A percentile compares a stretch with the other conserved stretches of the same genome.
Evolutionary conservation across 2,888 invertebrate species (phyloP).

Genomic region (Mesorhabditis spiculigera): DNA sequence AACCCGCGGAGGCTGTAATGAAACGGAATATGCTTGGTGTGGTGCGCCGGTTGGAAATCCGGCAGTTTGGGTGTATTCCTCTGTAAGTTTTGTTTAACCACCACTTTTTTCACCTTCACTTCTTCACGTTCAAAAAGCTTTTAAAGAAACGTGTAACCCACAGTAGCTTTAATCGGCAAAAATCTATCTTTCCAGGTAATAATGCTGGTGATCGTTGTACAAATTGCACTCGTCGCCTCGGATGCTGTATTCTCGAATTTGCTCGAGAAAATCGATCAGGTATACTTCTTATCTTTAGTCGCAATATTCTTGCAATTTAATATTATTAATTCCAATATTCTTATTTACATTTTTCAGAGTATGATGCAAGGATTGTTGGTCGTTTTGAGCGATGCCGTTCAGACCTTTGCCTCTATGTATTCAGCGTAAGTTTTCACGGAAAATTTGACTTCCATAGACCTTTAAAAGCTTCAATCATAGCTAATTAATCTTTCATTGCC

Average conservation of each 20-base stretch:
- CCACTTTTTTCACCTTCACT: too few relatives aligned
- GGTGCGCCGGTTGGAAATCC: background rate
- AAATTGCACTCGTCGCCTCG: background rate
- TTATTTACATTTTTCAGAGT: background rate
- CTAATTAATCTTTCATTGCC: too few relatives aligned
- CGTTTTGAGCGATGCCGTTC: slow-evolving; percentile 6
- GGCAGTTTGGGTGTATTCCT: background rate
- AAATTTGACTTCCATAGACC: background rate
- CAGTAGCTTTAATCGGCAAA: background rate
- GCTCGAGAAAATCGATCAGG: slow-evolving; percentile 1
- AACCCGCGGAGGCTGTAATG: slow-evolving; percentile 2
- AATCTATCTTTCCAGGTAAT: background rate
- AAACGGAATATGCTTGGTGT: background rate
- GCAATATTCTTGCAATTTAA: background rate
- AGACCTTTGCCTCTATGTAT: background rate
- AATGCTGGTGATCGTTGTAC: background rate
- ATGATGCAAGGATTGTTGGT: slow-evolving; percentile 6
- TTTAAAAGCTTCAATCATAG: too few relatives aligned
- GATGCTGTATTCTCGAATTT: slow-evolving; percentile 1
- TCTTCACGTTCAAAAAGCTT: too few relatives aligned
- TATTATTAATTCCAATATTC: background rate
- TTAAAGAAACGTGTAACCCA: too few relatives aligned
- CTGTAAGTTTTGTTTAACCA: background rate
- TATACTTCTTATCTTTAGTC: background rate
- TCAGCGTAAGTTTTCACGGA: slow-evolving; percentile 6